Evolutionary conservation across 1,140 invertebrate species (phyloP).

Genomic region (Brachionus plicatilis): DNA sequence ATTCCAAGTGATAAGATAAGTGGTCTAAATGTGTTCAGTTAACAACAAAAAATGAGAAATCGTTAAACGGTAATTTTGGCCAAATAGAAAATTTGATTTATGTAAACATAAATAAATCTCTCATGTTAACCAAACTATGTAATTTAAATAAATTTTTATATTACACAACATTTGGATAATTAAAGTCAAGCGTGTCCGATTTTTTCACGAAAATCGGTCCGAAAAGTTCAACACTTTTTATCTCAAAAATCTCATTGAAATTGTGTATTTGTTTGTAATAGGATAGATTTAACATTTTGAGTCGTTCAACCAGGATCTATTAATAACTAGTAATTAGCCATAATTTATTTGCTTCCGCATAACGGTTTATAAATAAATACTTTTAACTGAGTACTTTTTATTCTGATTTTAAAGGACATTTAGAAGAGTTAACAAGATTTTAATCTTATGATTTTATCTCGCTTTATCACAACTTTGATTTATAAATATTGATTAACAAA

Average conservation of each 20-base stretch:
- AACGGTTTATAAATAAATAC: slow-evolving; percentile 16
- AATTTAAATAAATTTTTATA: background rate
- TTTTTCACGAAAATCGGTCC: background rate
- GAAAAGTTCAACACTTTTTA: background rate
- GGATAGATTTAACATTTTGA: background rate
- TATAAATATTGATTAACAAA: slow-evolving; percentile 3
- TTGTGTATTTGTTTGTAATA: background rate
- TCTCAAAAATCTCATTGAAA: slow-evolving; percentile 2
- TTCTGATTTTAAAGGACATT: background rate
- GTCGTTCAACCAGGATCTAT: background rate
- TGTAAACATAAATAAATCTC: background rate
- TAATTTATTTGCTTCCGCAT: background rate
- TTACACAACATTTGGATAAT: background rate
- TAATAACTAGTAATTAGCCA: background rate
- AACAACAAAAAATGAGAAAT: background rate
- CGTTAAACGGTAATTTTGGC: background rate
- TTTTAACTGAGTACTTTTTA: background rate
- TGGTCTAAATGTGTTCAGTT: background rate
- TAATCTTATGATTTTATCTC: slow-evolving; percentile 3
- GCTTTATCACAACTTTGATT: background rate
- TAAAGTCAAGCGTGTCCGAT: background rate
- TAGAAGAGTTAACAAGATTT: background rate
- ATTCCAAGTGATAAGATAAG: slow-evolving; percentile 1
- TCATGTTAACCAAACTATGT: background rate
- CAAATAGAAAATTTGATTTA: background rate